Evolutionary conservation across 2,888 invertebrate genomes (phyloP).

Genomic region (Diplolepis rosae): DNA sequence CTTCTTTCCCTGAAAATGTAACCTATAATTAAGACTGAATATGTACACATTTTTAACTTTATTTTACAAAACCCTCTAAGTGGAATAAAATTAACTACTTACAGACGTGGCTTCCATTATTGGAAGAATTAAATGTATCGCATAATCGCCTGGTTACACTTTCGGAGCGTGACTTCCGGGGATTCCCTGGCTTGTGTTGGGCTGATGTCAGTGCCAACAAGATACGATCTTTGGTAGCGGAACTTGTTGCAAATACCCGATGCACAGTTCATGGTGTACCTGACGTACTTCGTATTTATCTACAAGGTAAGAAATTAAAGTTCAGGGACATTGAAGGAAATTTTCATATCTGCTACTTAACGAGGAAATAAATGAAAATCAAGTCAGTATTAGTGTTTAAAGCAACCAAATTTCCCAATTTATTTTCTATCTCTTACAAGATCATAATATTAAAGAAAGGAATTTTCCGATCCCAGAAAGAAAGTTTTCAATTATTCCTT

Average conservation of each 20-base stretch:
- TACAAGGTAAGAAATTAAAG: conserved; percentile 81
- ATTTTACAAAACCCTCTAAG: not conserved
- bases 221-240: conserved; percentile 82
- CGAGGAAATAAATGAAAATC: not conserved
- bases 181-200: conserved; percentile 86
- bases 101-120: conserved; percentile 85
- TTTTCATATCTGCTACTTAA: not conserved
- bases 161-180: conserved; percentile 88
- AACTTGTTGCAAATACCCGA: conserved; percentile 86
- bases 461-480: not conserved
- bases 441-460: not conserved
- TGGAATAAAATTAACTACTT: conserved; percentile 59
- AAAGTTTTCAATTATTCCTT: conserved; percentile 9
- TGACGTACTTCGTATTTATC: conserved; percentile 84
- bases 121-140: conserved; percentile 85
- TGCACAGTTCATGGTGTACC: conserved; percentile 88
- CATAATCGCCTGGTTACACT: conserved; percentile 83
- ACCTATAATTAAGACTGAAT: too few species aligned
- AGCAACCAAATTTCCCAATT: too few species aligned
- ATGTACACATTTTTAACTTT: not conserved
- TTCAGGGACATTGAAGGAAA: not conserved
- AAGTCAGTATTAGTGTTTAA: too few species aligned
- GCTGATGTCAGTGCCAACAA: conserved; percentile 87
- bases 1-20: too few species aligned
- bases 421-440: too few species aligned